phyloP scores from a whole-genome alignment of 2,113 vertebrate species.

The Lycocorax pyrrhopterus region DNA sequence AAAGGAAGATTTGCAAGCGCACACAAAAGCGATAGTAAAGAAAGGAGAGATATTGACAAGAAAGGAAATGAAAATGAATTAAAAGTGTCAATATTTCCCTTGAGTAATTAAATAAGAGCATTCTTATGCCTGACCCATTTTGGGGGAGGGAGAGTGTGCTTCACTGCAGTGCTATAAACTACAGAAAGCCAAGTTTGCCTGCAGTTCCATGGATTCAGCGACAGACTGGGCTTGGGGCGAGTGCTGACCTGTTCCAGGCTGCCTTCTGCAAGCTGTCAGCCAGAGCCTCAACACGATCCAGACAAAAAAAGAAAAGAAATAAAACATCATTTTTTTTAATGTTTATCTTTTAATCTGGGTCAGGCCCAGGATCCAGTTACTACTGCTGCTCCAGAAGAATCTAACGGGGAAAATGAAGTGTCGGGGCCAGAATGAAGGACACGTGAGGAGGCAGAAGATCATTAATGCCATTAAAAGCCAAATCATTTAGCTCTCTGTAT shows the following conservation, averaged over 20 bases:
- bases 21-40: neutral
- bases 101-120: neutral
- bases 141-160: neutral
- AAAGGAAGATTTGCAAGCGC: neutral
- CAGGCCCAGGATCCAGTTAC: neutral
- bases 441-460: neutral
- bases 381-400: neutral
- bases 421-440: neutral
- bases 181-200: neutral
- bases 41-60: neutral
- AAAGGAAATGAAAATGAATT: constrained; percentile 12
- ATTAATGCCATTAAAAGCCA: neutral
- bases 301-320: neutral
- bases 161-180: neutral
- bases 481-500: fast-evolving
- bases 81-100: neutral
- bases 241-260: neutral
- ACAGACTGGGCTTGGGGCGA: neutral
- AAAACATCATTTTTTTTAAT: too few relatives aligned
- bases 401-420: neutral
- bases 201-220: neutral
- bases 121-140: neutral
- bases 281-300: neutral
- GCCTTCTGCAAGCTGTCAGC: neutral
- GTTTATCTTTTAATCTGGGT: neutral